Conservation (phyloP, 1,140 invertebrate genomes). For the Drosophila burlai region DNA sequence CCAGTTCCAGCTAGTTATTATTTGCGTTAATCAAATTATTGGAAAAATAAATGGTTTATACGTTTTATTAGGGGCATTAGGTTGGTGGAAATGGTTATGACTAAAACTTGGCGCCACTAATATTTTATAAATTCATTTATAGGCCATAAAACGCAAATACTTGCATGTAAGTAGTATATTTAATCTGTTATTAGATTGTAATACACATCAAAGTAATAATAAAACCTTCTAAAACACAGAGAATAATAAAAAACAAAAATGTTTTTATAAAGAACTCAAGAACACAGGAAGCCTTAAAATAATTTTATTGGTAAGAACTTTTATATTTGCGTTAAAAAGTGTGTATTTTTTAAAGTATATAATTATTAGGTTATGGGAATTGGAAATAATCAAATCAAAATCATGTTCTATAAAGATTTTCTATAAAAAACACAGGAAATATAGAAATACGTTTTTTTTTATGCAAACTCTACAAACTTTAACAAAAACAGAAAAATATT, state of each 20-base stretch:
- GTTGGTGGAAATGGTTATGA: not conserved
- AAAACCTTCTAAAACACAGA: not conserved
- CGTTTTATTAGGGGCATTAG: conserved; percentile 23
- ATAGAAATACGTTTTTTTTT: too few species aligned
- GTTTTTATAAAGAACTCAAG: not conserved
- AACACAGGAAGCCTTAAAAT: not conserved
- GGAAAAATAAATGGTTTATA: conserved; percentile 6
- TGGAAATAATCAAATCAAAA: too few species aligned
- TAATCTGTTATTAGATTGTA: not conserved
- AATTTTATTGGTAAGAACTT: not conserved
- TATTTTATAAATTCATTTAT: not conserved
- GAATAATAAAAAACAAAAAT: too few species aligned
- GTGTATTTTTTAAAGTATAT: too few species aligned
- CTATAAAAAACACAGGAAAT: too few species aligned
- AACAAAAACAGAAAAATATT: too few species aligned
- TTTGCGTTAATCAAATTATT: conserved; percentile 15
- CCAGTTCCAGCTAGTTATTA: not conserved
- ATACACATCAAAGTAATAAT: too few species aligned
- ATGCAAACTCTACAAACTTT: too few species aligned
- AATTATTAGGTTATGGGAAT: too few species aligned
- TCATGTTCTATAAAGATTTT: too few species aligned
- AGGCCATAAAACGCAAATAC: not conserved
- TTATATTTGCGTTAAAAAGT: too few species aligned
- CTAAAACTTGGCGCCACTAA: not conserved
- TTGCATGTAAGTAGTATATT: not conserved